Evolutionary conservation across 35 echinoderm and acorn worm species (phyloP).

Genomic region (Ophiothrix spiculata): DNA sequence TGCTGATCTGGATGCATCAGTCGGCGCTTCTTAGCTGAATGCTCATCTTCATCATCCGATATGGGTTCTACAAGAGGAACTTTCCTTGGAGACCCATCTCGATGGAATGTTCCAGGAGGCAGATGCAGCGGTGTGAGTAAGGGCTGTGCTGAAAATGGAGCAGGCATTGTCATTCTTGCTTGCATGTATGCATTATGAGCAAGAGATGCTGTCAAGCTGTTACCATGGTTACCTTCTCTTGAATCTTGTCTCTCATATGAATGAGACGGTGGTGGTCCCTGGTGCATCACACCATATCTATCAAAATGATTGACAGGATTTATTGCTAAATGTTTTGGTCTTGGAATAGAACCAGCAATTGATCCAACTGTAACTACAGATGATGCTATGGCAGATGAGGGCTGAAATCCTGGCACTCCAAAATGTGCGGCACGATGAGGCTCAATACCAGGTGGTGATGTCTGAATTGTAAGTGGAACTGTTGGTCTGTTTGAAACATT

Average conservation of each 20-base stretch:
- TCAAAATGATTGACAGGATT: background rate
- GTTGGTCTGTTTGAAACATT: background rate
- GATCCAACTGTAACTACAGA: too few relatives aligned
- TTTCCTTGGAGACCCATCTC: background rate
- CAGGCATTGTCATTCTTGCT: background rate
- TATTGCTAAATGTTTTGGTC: background rate
- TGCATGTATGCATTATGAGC: constrained; percentile 11
- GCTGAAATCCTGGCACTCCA: background rate
- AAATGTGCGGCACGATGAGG: background rate
- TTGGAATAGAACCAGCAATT: background rate
- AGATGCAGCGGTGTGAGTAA: background rate
- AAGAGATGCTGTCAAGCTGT: background rate
- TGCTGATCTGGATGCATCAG: background rate
- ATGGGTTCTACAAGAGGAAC: constrained; percentile 72
- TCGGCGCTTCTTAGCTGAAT: constrained; percentile 19
- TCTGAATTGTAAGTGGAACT: background rate
- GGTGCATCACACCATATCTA: background rate
- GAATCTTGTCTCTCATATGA: background rate
- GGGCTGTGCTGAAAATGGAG: background rate
- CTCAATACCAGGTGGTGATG: background rate
- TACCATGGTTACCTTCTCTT: background rate
- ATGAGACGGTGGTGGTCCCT: background rate
- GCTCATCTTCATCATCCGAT: constrained; percentile 89
- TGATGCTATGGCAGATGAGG: background rate
- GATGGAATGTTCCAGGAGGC: constrained; percentile 9